Base-by-base conservation (phyloP, 2,888 invertebrate species). In the Drosophila neoperkinsi region DNA sequence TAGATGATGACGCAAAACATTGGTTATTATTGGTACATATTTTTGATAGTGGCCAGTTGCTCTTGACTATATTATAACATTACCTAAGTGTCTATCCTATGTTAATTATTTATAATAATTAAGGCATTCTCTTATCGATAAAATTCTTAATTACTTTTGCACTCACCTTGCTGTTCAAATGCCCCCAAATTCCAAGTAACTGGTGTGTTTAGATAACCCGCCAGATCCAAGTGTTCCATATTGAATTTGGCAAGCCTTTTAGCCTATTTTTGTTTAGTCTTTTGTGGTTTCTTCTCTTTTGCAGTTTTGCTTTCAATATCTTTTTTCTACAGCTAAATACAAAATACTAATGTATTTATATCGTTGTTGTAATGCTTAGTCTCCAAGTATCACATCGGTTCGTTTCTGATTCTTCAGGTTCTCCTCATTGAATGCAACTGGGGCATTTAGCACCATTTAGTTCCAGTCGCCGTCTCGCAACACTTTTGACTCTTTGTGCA, bases 191-290 rank as follows among this genome's bases (percentile, higher is more conserved):
- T 91, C 93, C 93, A 93, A 64, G 81, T 88, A 53, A 91, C 79
- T 46, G 91, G 83, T 56, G 90, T 81, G 34, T 84, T 82, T 65
- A 91, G 64, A 73, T 91, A 91, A 59, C 92, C 93, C 41, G 92
- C 93, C 68, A 93, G 84, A 81, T 93, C 93, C 84, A 93, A 84
- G 70, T 93, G 93, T 73, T 93, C 93, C 93, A 93, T 93, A 18
- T 51, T 69, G 59, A 63, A 69, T 72, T 70, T 78, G 81, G 74
- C 71, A 83, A 83, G 70, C 64, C 52, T 60, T 61, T 70, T 56
- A 67, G 78, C 83, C 64, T 53, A 68, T 30, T 30, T 30, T 50
- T 25, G 28, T 41, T 18, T 28, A 65, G 53, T 68, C 50, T 64
- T 62, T 65, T 59, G 18, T 46, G 30, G 36, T 66, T 72, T 46